A percentile compares a stretch with the other conserved stretches of the same genome.
phyloP scores from a whole-genome alignment of 2,888 invertebrate species.

The Oscheius sp. region DNA sequence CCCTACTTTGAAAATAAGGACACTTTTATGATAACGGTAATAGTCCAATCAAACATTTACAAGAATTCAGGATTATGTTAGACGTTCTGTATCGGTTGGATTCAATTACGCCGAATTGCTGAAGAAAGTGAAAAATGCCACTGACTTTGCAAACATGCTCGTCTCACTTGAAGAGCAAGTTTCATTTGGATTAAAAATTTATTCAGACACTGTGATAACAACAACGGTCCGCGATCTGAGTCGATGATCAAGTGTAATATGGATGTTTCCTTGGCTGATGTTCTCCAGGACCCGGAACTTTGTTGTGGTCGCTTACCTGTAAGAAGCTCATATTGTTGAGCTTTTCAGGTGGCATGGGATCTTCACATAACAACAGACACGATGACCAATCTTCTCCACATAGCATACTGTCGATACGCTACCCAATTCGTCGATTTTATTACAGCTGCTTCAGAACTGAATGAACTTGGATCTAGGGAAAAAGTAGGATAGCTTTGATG shows the following conservation, averaged over 20 bases:
- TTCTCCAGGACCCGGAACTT: conserved; percentile 14
- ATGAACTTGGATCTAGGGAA: conserved; percentile 3
- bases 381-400: conserved; percentile 1
- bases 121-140: background rate
- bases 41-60: background rate
- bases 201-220: conserved; percentile 14
- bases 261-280: conserved; percentile 10
- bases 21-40: background rate
- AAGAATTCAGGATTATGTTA: background rate
- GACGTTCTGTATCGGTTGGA: background rate
- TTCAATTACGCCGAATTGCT: conserved; percentile 2
- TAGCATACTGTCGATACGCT: conserved; percentile 9
- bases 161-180: background rate
- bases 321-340: background rate
- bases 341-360: conserved; percentile 13
- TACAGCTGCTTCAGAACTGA: conserved; percentile 8
- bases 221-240: background rate
- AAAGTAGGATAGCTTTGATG: background rate
- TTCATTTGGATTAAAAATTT: background rate
- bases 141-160: background rate
- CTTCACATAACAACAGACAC: background rate
- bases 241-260: background rate
- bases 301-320: conserved; percentile 13
- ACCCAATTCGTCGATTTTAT: conserved; percentile 23
- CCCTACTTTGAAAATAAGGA: background rate